Percentiles rank a stretch among this genome's conserved stretches.
Conservation (phyloP, 92 coral and sea anemone species). For the Epizoanthus fatuus region DNA sequence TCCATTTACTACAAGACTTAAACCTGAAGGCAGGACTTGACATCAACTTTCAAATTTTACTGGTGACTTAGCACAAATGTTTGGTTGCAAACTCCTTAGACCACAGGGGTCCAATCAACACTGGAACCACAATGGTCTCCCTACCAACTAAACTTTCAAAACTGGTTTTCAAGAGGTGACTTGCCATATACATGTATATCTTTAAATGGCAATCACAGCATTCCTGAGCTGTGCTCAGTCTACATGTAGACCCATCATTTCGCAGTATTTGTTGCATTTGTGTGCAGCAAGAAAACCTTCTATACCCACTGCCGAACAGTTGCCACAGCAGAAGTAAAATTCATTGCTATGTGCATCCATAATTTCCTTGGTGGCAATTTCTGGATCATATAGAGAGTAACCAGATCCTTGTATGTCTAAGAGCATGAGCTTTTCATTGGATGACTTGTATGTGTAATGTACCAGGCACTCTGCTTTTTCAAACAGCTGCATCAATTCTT, state of each 20-base stretch:
- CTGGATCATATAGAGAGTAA: constrained; percentile 69
- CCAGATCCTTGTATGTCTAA: constrained; percentile 69
- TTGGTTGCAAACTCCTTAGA: too few species aligned
- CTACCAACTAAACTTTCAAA: too few species aligned
- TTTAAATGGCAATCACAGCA: too few species aligned
- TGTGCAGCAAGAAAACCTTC: constrained; percentile 55
- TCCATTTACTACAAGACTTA: too few species aligned
- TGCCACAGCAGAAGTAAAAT: constrained; percentile 63
- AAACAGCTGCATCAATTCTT: constrained; percentile 46
- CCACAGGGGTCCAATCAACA: too few species aligned
- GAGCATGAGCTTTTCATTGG: constrained; percentile 64
- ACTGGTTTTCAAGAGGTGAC: too few species aligned
- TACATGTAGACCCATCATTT: constrained; percentile 51
- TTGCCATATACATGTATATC: too few species aligned
- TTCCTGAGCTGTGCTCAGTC: neutral
- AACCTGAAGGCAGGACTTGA: too few species aligned
- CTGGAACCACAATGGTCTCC: too few species aligned
- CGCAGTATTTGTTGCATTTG: constrained; percentile 69
- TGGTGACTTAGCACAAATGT: too few species aligned
- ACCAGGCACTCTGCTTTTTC: constrained; percentile 74
- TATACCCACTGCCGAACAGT: constrained; percentile 59
- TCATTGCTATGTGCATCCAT: constrained; percentile 61
- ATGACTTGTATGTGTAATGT: constrained; percentile 57
- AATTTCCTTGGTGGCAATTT: constrained; percentile 71
- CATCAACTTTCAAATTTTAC: too few species aligned